These are phyloP conservation scores for Dipodomys spectabilis DNA, from an alignment of 2,113 vertebrate genomes.

Conservation along the genomic window DNA sequence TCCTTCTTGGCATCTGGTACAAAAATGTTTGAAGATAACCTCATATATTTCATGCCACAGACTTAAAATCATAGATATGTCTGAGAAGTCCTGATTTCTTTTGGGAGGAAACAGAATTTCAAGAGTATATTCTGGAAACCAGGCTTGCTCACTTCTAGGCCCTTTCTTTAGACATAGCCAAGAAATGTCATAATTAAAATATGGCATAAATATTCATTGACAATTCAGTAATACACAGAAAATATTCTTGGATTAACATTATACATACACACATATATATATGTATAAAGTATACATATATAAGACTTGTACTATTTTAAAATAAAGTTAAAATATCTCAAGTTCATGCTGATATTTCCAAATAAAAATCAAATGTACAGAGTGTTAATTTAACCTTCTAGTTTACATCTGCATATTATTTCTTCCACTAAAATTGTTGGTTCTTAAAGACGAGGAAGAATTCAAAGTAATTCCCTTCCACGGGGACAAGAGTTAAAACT, in stretches of 20 bases:
- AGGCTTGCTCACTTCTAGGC: slow-evolving; percentile 49
- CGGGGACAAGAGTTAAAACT: background rate
- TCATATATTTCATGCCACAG: slow-evolving; percentile 16
- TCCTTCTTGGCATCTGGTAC: background rate
- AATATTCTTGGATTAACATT: slow-evolving; percentile 58
- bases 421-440: background rate
- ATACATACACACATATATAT: slow-evolving; percentile 14
- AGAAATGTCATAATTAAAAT: slow-evolving; percentile 69
- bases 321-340: slow-evolving; percentile 51
- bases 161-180: slow-evolving; percentile 8
- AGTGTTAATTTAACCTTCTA: slow-evolving; percentile 1
- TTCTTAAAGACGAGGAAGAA: slow-evolving; percentile 28
- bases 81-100: slow-evolving; percentile 25
- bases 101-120: slow-evolving; percentile 47
- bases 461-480: background rate
- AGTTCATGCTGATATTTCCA: slow-evolving; percentile 36
- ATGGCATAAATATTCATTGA: slow-evolving; percentile 63
- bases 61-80: slow-evolving; percentile 55
- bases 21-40: slow-evolving; percentile 48
- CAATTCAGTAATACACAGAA: slow-evolving; percentile 44
- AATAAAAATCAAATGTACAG: slow-evolving; percentile 49
- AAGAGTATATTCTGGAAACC: slow-evolving; percentile 55
- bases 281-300: slow-evolving; percentile 22
- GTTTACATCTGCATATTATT: slow-evolving; percentile 34
- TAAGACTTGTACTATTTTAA: slow-evolving; percentile 54